A percentile compares a stretch with the other conserved stretches of the same genome.
Evolutionary conservation across 2,797 vertebrate genomes (phyloP).

Genomic region (Enteromius mattozi): DNA sequence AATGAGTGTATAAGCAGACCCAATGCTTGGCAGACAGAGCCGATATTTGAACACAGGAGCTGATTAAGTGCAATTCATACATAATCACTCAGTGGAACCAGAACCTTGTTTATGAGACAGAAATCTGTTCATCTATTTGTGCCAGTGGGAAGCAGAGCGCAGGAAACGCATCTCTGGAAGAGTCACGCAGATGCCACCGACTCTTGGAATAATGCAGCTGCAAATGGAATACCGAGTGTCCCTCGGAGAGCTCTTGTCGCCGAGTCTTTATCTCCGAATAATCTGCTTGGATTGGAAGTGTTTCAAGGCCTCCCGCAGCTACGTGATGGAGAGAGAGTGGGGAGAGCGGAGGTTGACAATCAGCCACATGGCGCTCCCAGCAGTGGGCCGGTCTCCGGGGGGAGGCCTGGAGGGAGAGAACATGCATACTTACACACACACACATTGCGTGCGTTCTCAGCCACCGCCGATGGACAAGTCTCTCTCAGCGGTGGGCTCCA

Average conservation of each 20-base stretch:
- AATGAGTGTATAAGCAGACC: conserved; percentile 46
- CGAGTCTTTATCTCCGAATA: conserved; percentile 58
- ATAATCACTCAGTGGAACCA: conserved; percentile 54
- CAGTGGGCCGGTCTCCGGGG: conserved; percentile 34
- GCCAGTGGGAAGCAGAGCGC: conserved; percentile 51
- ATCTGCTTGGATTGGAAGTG: conserved; percentile 48
- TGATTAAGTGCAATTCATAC: conserved; percentile 58
- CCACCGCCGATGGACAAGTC: conserved; percentile 6
- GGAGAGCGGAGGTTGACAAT: conserved; percentile 52
- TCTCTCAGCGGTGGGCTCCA: conserved; percentile 50
- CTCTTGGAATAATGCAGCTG: conserved; percentile 54
- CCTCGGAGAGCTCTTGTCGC: conserved; percentile 45
- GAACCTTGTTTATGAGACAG: conserved; percentile 53
- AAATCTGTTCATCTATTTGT: conserved; percentile 62
- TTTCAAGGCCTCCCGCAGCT: conserved; percentile 52
- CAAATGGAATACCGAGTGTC: conserved; percentile 47
- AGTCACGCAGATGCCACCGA: conserved; percentile 50
- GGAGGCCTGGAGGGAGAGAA: conserved; percentile 23
- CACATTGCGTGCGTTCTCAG: background rate
- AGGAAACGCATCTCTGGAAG: conserved; percentile 47
- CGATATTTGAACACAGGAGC: conserved; percentile 52
- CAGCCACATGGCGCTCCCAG: conserved; percentile 50
- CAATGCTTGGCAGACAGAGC: conserved; percentile 25
- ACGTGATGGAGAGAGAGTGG: conserved; percentile 42
- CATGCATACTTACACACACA: conserved; percentile 10